phyloP scores from a whole-genome alignment of 2,113 vertebrate genomes.

The Cervus canadensis region DNA sequence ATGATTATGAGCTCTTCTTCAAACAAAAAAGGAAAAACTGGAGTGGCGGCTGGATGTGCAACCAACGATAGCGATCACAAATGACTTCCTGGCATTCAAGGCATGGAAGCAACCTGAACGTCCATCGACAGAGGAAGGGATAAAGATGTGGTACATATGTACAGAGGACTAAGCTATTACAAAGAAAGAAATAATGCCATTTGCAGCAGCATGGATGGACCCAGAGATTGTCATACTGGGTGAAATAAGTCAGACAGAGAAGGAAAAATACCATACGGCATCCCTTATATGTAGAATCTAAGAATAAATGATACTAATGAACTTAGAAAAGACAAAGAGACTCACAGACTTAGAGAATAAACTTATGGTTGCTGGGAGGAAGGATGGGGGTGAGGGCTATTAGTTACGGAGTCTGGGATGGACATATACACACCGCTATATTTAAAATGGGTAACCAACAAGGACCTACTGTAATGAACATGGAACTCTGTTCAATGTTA shows the following conservation, averaged over 20 bases:
- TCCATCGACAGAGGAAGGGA: not conserved
- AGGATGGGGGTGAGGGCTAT: not conserved
- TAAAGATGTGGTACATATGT: not conserved
- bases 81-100: not conserved
- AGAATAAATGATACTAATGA: not conserved
- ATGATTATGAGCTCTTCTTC: not conserved
- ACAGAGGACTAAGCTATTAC: not conserved
- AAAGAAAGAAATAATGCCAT: not conserved
- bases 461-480: not conserved
- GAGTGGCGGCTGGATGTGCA: not conserved
- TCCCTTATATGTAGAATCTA: not conserved
- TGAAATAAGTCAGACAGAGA: not conserved
- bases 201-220: not conserved
- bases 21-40: not conserved
- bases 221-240: not conserved
- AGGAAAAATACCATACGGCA: not conserved
- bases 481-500: not conserved
- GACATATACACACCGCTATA: not conserved
- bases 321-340: not conserved
- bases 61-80: not conserved
- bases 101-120: not conserved
- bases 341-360: not conserved
- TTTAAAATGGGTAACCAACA: not conserved
- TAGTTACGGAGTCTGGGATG: not conserved
- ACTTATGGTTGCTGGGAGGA: not conserved